Evolutionary conservation across 2,888 invertebrate genomes (phyloP).

Genomic region (Parapristionchus giblindavisi): DNA sequence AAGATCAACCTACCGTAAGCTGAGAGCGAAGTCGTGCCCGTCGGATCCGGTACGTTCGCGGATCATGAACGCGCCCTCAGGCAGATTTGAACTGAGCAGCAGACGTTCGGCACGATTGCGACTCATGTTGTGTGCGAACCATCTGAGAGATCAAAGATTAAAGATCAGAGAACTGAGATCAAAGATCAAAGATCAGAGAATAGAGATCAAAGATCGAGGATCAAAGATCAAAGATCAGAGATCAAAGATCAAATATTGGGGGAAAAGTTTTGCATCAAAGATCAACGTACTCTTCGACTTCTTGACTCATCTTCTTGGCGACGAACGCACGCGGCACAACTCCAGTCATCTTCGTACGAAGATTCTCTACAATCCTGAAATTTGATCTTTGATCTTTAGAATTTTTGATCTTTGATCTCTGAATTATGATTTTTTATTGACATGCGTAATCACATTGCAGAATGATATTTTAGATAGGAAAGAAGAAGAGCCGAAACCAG

Average conservation of each 20-base stretch:
- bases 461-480: background rate
- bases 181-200: background rate
- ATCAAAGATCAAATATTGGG: too few species aligned
- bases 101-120: conserved; percentile 4
- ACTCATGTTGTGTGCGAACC: conserved; percentile 30
- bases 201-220: too few species aligned
- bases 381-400: background rate
- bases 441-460: background rate
- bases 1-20: conserved; percentile 4
- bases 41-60: conserved; percentile 7
- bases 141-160: background rate
- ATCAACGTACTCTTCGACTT: conserved; percentile 7
- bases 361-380: conserved; percentile 8
- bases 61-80: conserved; percentile 10
- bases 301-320: conserved; percentile 15
- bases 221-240: background rate
- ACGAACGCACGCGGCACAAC: conserved; percentile 21
- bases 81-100: conserved; percentile 14
- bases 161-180: background rate
- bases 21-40: conserved; percentile 15
- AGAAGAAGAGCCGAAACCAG: too few species aligned
- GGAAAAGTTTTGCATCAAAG: background rate
- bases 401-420: background rate
- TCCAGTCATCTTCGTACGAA: background rate
- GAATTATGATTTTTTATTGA: background rate